phyloP scores from a whole-genome alignment of 2,113 vertebrate species.

The Stictonetta naevosa region DNA sequence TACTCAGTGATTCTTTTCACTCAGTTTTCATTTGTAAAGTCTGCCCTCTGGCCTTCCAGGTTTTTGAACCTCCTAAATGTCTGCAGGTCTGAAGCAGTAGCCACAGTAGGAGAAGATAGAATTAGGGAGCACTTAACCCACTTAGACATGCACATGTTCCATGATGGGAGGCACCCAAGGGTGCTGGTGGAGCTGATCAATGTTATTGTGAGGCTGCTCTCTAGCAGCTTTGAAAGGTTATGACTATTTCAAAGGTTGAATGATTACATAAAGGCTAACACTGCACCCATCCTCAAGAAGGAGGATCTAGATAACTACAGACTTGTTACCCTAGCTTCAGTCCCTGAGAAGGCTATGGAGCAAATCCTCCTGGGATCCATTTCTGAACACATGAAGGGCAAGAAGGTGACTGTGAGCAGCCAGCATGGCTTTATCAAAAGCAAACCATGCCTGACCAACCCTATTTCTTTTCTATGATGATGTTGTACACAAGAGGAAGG shows the following conservation, averaged over 20 bases:
- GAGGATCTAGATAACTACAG: not conserved
- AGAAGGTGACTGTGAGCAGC: not conserved
- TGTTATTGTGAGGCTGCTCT: not conserved
- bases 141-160: not conserved
- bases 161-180: not conserved
- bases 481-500: not conserved
- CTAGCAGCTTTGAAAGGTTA: not conserved
- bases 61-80: not conserved
- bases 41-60: not conserved
- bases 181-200: not conserved
- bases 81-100: not conserved
- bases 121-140: not conserved
- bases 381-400: not conserved
- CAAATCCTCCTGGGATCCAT: not conserved
- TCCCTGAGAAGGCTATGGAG: not conserved
- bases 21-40: not conserved
- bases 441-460: not conserved
- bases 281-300: not conserved
- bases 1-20: fast-evolving
- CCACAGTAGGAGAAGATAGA: not conserved
- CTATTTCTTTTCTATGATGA: not conserved
- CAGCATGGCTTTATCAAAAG: not conserved
- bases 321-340: not conserved
- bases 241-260: not conserved
- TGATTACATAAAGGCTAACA: not conserved